phyloP scores from a whole-genome alignment of 2,797 vertebrate species.

The Margarornis squamiger region DNA sequence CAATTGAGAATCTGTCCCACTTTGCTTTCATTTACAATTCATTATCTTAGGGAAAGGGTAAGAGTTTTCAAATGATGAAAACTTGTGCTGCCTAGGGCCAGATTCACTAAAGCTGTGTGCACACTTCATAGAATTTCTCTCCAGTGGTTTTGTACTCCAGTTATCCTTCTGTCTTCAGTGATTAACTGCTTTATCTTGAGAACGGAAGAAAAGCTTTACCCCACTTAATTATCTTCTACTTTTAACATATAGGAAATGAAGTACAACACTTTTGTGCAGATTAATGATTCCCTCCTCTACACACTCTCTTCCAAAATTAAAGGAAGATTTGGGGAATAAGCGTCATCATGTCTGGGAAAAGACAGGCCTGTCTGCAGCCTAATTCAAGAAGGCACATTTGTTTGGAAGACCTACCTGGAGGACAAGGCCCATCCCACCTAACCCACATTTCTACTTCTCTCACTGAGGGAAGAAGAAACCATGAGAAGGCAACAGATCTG shows the following conservation, averaged over 20 bases:
- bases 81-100: constrained; percentile 24
- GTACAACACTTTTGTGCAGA: not conserved
- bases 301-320: not conserved
- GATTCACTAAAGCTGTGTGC: constrained; percentile 45
- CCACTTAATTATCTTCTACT: not conserved
- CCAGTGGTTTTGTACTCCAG: not conserved
- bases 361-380: not conserved
- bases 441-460: not conserved
- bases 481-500: not conserved
- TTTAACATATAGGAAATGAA: not conserved
- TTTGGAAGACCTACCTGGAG: not conserved
- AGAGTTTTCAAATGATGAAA: not conserved
- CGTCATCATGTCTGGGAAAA: not conserved
- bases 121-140: not conserved
- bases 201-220: not conserved
- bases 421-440: not conserved
- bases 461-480: not conserved
- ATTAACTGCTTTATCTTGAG: not conserved
- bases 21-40: constrained; percentile 3
- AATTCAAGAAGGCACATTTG: not conserved
- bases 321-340: not conserved
- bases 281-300: not conserved
- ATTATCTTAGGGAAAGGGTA: not conserved
- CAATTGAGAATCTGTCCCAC: constrained; percentile 18
- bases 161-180: not conserved